Percentiles rank a stretch among this genome's conserved stretches.
These are phyloP conservation scores for Isoperla grammatica DNA, from an alignment of 2,888 invertebrate genomes.

Conservation along the genomic window DNA sequence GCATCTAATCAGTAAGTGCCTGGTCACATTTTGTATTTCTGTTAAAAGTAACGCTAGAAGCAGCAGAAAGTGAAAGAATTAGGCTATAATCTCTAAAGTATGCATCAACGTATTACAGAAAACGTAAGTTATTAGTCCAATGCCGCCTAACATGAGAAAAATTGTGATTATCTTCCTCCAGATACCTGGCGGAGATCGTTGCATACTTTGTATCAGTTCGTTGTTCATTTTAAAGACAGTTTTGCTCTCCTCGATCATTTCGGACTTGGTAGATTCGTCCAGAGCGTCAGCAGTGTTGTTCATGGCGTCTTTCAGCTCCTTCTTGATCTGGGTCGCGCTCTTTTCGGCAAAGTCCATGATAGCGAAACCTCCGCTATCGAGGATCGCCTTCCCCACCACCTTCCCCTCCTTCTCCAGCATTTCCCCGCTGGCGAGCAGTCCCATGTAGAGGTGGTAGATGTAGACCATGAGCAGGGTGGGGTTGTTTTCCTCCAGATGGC, in stretches of 20 bases:
- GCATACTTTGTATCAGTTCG: constrained; percentile 62
- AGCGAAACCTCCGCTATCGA: constrained; percentile 45
- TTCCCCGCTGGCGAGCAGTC: constrained; percentile 71
- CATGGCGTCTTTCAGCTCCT: constrained; percentile 58
- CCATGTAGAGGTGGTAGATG: constrained; percentile 74
- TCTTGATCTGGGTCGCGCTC: constrained; percentile 58
- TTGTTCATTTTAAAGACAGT: constrained; percentile 69
- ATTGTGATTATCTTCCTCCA: no score
- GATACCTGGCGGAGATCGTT: no score
- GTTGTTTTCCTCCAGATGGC: constrained; percentile 55
- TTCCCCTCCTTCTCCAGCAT: constrained; percentile 61
- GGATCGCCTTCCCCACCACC: constrained; percentile 35
- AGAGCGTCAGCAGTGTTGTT: constrained; percentile 60
- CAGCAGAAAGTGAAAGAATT: no score
- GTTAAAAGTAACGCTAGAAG: no score
- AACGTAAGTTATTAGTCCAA: no score
- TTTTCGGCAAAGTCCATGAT: constrained; percentile 58
- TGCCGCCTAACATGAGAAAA: no score
- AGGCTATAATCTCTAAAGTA: no score
- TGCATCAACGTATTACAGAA: no score
- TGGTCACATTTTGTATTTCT: no score
- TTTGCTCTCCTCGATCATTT: constrained; percentile 66
- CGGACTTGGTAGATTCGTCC: constrained; percentile 55
- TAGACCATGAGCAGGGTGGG: constrained; percentile 63
- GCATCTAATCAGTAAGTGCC: no score